Percentiles rank a stretch among this genome's conserved stretches.
These are phyloP conservation scores for Salvelinus fontinalis DNA, from an alignment of 2,113 vertebrate species.

Conservation along the genomic window DNA sequence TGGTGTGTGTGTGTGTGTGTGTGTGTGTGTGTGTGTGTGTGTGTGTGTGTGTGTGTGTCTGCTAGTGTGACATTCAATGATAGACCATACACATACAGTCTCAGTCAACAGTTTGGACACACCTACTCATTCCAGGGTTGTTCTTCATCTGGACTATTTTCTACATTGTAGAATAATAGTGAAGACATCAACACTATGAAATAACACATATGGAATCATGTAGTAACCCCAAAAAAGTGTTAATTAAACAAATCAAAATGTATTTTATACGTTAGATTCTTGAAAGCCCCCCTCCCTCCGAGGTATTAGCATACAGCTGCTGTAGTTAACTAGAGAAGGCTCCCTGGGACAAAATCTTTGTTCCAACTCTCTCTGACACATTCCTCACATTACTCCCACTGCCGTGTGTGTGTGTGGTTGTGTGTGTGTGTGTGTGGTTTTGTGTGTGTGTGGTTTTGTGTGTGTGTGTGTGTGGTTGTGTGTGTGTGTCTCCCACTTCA, in stretches of 20 bases:
- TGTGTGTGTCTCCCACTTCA: background rate
- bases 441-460: accelerated
- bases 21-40: too few relatives aligned
- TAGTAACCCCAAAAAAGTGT: too few relatives aligned
- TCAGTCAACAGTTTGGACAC: background rate
- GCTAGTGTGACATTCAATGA: background rate
- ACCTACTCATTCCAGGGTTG: background rate
- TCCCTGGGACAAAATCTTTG: background rate
- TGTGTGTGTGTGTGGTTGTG: background rate
- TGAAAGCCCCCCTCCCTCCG: background rate
- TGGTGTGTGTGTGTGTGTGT: background rate
- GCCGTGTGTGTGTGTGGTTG: background rate
- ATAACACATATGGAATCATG: too few relatives aligned
- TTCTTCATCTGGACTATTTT: too few relatives aligned
- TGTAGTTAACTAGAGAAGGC: slow-evolving; percentile 68
- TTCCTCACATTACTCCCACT: background rate
- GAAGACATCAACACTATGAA: too few relatives aligned
- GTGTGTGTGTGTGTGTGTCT: slow-evolving; percentile 26
- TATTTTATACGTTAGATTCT: too few relatives aligned
- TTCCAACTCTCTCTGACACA: background rate
- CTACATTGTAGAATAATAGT: too few relatives aligned
- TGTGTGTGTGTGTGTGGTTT: background rate
- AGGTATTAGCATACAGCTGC: slow-evolving; percentile 85
- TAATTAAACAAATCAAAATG: too few relatives aligned
- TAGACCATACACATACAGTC: background rate